Conservation (phyloP, 2,797 vertebrate species). For the Scarus forsteni region DNA sequence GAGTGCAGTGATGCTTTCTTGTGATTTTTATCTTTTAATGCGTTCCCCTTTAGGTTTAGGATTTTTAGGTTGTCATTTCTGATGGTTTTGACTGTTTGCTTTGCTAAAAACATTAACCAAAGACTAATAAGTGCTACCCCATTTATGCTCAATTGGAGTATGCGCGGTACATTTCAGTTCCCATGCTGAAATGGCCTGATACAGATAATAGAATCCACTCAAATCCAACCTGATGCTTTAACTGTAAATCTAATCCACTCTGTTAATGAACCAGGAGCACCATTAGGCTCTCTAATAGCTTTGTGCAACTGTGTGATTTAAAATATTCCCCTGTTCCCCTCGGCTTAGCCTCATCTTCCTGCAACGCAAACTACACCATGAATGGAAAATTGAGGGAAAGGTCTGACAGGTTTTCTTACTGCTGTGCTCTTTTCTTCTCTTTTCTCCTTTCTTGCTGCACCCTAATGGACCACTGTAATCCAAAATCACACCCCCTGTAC, state of each 20-base stretch:
- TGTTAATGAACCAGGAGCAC: slow-evolving; percentile 44
- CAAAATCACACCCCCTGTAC: slow-evolving; percentile 52
- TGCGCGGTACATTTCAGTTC: neutral
- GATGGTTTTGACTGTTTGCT: slow-evolving; percentile 24
- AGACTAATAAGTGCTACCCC: slow-evolving; percentile 27
- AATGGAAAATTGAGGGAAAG: slow-evolving; percentile 62
- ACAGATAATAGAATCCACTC: slow-evolving; percentile 2
- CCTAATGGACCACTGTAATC: slow-evolving; percentile 67
- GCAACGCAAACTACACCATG: slow-evolving; percentile 51
- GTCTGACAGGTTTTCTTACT: slow-evolving; percentile 80
- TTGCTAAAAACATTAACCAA: slow-evolving; percentile 50
- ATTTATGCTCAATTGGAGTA: neutral
- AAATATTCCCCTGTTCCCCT: slow-evolving; percentile 58
- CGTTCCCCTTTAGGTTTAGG: neutral
- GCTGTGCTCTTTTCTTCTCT: slow-evolving; percentile 78
- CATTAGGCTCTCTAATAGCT: slow-evolving; percentile 47
- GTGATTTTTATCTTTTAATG: neutral
- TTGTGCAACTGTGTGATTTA: slow-evolving; percentile 47
- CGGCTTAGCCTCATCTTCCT: slow-evolving; percentile 58
- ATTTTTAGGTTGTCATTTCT: neutral
- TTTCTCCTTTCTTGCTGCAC: slow-evolving; percentile 64
- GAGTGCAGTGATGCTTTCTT: neutral
- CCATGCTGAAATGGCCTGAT: slow-evolving; percentile 11
- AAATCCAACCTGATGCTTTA: slow-evolving; percentile 8
- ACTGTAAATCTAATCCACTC: slow-evolving; percentile 30